phyloP scores from a whole-genome alignment of 2,113 vertebrate species.

The Calidris pugnax region DNA sequence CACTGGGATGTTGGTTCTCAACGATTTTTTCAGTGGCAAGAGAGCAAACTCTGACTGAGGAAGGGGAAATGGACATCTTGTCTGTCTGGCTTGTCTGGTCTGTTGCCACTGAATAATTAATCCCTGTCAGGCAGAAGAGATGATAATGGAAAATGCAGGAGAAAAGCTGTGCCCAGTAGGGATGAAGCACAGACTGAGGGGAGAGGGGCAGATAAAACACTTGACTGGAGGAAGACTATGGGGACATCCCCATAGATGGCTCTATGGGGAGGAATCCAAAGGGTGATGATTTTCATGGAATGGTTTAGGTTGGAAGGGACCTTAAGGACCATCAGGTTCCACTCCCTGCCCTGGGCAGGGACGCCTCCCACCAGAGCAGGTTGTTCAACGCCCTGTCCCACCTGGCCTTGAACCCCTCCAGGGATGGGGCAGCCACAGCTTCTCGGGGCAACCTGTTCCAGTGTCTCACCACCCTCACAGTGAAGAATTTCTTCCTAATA shows the following conservation, averaged over 20 bases:
- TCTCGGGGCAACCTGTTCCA: background rate
- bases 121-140: background rate
- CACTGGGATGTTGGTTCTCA: background rate
- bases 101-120: background rate
- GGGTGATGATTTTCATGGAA: background rate
- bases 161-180: background rate
- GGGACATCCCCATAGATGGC: background rate
- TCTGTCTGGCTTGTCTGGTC: background rate
- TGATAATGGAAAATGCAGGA: background rate
- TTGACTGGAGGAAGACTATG: fast-evolving
- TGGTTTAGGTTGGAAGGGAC: background rate
- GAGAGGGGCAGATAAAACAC: background rate
- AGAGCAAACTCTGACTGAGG: background rate
- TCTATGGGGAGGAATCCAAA: too few relatives aligned
- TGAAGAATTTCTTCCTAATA: background rate
- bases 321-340: background rate
- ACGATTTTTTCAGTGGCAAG: background rate
- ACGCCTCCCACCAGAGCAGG: background rate
- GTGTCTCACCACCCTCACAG: background rate
- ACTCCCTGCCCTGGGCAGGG: background rate
- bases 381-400: background rate
- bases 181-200: background rate
- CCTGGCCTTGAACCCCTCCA: background rate
- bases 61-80: background rate
- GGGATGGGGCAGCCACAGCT: background rate